Base-by-base conservation (phyloP, 2,797 vertebrate genomes). In the Oophaga sylvatica region DNA sequence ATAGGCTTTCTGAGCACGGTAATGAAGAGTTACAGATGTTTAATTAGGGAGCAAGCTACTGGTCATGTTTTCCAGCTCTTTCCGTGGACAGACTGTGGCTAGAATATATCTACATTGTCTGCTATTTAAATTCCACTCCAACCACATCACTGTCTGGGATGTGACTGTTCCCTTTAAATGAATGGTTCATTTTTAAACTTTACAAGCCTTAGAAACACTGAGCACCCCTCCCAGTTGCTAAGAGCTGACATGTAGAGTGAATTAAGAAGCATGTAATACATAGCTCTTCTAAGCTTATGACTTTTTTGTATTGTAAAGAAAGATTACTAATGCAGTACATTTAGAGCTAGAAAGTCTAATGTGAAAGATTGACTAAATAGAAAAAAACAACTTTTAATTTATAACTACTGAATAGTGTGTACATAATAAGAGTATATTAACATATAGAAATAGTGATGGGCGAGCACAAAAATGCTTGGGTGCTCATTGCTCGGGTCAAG, bases 81-180 rank as follows among this genome's bases (percentile, higher is more conserved):
- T 83, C 83, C 56, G 63, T 48, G 29, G 56, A 83, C 65, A 31
- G 56, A 84, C 56, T 84, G 87, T 88, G 87, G 87, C 53, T 84
- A 80, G 12, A 45, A 31, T 35, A 26, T 88, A 19, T 45, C 53
- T 48, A 70, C 9, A 80, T 79, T 87, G 81, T 88, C 87, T 88
- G 76, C 65, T 70, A 80, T 65, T 71, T 48, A 83, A 78, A 88
- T 88, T 88, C 87, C 87, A 71, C 15, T 59, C 81, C n/a, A 59
- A 80, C 57, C 68, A 88, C 87, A 88, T 88, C 87, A 88, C 81
- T 84, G 76, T 88, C 87, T 88, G 60, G 87, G 81, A 78, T 63
- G 65, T 59, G 53, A 45, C 57, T 67, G 48, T 70, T 79, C 48
- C 59, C 45, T 83, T 17, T 7, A 86, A 80, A 86, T 80, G 62